Base-by-base conservation (phyloP, 1,140 invertebrate genomes). In the Saccostrea cuccullata region DNA sequence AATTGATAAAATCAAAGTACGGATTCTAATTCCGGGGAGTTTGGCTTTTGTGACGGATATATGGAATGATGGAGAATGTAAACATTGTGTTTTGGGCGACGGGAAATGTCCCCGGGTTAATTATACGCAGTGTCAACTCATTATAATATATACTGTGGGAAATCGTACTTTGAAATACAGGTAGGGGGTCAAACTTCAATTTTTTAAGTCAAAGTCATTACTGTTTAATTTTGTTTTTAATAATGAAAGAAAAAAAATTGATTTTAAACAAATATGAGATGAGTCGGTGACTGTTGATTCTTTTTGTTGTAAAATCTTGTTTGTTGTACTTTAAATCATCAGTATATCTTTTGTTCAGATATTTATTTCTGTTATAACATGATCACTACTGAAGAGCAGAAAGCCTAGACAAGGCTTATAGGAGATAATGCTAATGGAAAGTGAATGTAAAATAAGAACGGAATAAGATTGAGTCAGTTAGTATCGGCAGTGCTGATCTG, bases 1-100 rank as follows among this genome's bases (percentile, higher is more conserved):
- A 77, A 77, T 77, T 77, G 70, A 77, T 77, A 77, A 77, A 77
- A 77, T 77, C 70, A 77, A 15, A 77, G 70, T 77, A 77, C 23
- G 26, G 30, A 77, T 26, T 77, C 70, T 26, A 30, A 77, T 77
- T 36, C 70, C 70, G 26, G 23, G 30, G 70, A 77, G 70, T 26
- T 77, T 77, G 26, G 70, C 70, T 30, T 77, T 77, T 77, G 70
- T 77, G 70, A 77, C 13, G 30, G 70, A 30, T 13, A 30, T 17
- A 9, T 1, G 15, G 30, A 12, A 77, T 30, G 70, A 77, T 77
- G 70, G 26, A 77, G 30, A 15, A 26, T 36, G 70, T 77, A 77
- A 77, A 77, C 70, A 77, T 30, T 30, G 26, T 30, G 70, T 77
- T 8, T 77, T 12, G 23, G 70, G 26, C 23, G 70, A 77, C 26